Evolutionary conservation across 2,113 vertebrate genomes (phyloP).

Genomic region (Psittacara wagleri): DNA sequence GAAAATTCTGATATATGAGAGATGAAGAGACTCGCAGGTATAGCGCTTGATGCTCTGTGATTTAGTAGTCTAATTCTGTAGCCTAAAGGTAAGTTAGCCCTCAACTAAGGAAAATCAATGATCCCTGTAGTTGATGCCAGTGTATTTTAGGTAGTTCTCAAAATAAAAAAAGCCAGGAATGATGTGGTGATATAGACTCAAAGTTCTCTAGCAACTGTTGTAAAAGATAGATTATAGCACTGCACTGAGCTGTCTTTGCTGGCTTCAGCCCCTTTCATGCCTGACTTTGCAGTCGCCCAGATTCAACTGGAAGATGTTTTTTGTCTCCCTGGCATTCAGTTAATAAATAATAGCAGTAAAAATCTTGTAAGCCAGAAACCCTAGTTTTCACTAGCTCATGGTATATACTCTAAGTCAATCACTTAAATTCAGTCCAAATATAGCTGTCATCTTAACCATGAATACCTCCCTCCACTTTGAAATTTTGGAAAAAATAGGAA

Average conservation of each 20-base stretch:
- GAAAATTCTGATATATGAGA: not conserved
- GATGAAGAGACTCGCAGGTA: not conserved
- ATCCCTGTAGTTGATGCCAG: not conserved
- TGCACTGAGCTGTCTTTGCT: not conserved
- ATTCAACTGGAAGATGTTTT: not conserved
- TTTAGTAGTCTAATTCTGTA: not conserved
- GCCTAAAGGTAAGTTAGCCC: not conserved
- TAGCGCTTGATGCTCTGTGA: not conserved
- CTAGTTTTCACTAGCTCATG: not conserved
- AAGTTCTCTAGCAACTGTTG: not conserved
- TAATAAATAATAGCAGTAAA: conserved; percentile 17
- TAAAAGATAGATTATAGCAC: not conserved
- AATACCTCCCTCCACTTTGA: not conserved
- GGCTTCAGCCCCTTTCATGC: not conserved
- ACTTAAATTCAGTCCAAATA: not conserved
- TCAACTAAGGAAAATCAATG: conserved; percentile 11
- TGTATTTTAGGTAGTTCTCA: not conserved
- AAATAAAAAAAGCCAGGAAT: conserved; percentile 1
- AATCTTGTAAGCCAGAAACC: not conserved
- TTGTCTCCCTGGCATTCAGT: not conserved
- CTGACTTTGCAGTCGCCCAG: not conserved
- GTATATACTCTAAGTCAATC: not conserved
- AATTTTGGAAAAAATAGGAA: not conserved
- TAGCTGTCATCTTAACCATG: not conserved
- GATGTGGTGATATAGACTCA: not conserved